These are phyloP conservation scores for rat (Rattus norvegicus) DNA, from an alignment of 2,113 vertebrate genomes.

Conservation along the genomic window DNA sequence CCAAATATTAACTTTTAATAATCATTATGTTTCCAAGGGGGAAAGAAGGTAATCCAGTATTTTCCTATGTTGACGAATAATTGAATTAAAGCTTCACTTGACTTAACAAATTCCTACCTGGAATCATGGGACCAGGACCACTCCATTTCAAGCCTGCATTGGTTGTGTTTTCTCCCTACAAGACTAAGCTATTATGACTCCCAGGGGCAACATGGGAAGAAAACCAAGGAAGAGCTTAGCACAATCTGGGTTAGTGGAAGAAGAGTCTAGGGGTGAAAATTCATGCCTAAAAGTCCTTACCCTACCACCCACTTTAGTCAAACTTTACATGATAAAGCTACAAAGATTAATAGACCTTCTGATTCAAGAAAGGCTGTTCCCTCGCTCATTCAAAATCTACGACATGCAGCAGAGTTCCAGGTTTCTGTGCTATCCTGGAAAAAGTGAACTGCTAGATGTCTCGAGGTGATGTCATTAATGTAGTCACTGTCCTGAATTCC, in stretches of 20 bases:
- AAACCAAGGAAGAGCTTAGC: not conserved
- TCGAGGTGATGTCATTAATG: not conserved
- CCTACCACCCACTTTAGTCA: not conserved
- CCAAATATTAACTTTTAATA: conserved; percentile 57
- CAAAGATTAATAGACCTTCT: not conserved
- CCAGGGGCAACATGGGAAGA: conserved; percentile 10
- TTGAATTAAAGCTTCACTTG: conserved; percentile 65
- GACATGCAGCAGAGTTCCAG: not conserved
- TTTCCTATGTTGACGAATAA: conserved; percentile 61
- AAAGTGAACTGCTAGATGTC: not conserved
- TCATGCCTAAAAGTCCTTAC: not conserved
- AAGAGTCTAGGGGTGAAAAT: not conserved
- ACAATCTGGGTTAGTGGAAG: not conserved
- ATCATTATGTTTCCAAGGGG: conserved; percentile 46
- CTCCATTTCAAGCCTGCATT: not conserved
- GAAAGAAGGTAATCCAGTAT: conserved; percentile 69
- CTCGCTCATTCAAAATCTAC: not conserved
- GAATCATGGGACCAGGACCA: conserved; percentile 9
- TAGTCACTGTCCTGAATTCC: not conserved
- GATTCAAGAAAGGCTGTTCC: not conserved
- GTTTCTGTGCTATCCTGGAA: not conserved
- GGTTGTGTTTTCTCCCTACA: conserved; percentile 15
- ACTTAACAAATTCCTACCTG: conserved; percentile 66
- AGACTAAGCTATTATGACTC: not conserved
- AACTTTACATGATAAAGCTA: not conserved